Evolutionary conservation across 2,113 vertebrate genomes (phyloP).

Genomic region (Hipposideros armiger): DNA sequence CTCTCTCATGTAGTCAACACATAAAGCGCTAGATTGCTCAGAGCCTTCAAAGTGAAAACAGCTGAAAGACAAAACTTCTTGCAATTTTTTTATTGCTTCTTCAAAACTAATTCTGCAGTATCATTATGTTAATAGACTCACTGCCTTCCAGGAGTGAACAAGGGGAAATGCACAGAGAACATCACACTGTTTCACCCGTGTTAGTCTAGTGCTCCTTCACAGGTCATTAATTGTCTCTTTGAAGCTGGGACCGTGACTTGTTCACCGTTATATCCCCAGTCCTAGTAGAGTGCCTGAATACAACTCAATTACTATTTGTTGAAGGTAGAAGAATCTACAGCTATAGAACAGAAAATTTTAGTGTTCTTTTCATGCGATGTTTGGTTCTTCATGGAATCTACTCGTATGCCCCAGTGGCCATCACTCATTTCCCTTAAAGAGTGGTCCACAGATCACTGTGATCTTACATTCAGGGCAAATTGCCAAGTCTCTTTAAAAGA

Average conservation of each 20-base stretch:
- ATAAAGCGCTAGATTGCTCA: not conserved
- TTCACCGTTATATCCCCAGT: not conserved
- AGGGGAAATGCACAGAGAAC: accelerated
- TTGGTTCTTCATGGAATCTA: not conserved
- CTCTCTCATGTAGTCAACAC: not conserved
- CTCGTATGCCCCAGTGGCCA: not conserved
- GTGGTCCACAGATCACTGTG: not conserved
- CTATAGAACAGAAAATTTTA: not conserved
- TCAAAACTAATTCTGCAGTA: not conserved
- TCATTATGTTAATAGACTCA: not conserved
- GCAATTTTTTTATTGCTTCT: not conserved
- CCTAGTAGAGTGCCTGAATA: not conserved
- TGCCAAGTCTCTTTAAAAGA: not conserved
- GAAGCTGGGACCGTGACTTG: not conserved
- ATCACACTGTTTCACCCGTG: not conserved
- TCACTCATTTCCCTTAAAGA: not conserved
- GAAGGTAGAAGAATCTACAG: not conserved
- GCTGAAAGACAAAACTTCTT: not conserved
- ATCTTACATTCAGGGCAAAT: not conserved
- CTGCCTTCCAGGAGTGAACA: not conserved
- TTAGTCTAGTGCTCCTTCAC: not conserved
- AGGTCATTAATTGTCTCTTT: not conserved
- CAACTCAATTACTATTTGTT: not conserved
- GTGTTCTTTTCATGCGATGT: not conserved
- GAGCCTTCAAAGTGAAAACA: not conserved